Conservation (phyloP, 1,140 invertebrate species). For the Drosophila burlai region DNA sequence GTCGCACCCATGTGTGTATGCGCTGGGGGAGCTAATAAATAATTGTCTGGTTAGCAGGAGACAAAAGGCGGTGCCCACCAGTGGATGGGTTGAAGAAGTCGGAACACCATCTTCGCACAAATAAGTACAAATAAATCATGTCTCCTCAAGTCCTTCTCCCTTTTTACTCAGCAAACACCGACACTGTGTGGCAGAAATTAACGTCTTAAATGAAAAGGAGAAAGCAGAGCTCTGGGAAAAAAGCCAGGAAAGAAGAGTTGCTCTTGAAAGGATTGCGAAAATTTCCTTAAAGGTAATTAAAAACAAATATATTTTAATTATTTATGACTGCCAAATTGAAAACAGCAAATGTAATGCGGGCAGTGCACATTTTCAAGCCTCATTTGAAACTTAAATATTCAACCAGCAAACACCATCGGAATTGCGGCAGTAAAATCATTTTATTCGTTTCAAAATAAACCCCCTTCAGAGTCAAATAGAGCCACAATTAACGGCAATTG, state of each 20-base stretch:
- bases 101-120: constrained; percentile 56
- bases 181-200: constrained; percentile 61
- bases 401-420: constrained; percentile 46
- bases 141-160: background rate
- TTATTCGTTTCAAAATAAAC: constrained; percentile 16
- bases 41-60: constrained; percentile 75
- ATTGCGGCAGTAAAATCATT: constrained; percentile 21
- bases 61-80: constrained; percentile 62
- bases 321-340: background rate
- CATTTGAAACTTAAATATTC: constrained; percentile 64
- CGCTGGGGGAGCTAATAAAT: constrained; percentile 71
- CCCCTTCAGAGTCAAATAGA: constrained; percentile 34
- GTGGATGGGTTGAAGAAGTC: constrained; percentile 61
- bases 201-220: constrained; percentile 39
- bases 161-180: constrained; percentile 4
- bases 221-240: constrained; percentile 4
- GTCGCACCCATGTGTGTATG: constrained; percentile 25
- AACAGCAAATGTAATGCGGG: background rate
- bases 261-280: background rate
- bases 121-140: constrained; percentile 78
- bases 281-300: background rate
- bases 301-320: constrained; percentile 1
- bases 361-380: constrained; percentile 24
- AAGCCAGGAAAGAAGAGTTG: background rate
- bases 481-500: constrained; percentile 62